phyloP scores from a whole-genome alignment of 1,140 invertebrate genomes.

The Orchesella cincta region DNA sequence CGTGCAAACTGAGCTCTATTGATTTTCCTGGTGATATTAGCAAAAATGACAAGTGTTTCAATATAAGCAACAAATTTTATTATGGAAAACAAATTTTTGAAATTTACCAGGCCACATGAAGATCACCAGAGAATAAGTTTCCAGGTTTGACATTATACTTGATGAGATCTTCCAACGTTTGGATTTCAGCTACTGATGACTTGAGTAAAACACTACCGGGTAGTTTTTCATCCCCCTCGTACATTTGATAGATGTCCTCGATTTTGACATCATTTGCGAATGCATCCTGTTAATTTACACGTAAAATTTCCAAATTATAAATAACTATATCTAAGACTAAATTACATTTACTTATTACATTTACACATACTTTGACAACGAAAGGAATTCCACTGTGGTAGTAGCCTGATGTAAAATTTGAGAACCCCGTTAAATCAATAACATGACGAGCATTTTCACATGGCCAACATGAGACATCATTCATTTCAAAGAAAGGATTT shows the following conservation, averaged over 20 bases:
- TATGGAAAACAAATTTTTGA: conserved; percentile 20
- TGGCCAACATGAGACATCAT: conserved; percentile 75
- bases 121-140: neutral
- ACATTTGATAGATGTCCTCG: conserved; percentile 46
- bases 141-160: neutral
- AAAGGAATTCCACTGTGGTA: conserved; percentile 57
- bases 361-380: conserved; percentile 53
- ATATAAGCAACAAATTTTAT: conserved; percentile 28
- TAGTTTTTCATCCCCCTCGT: conserved; percentile 15
- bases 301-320: neutral
- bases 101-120: conserved; percentile 9
- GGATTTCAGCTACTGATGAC: conserved; percentile 24
- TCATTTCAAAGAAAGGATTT: conserved; percentile 72
- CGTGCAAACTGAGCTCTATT: conserved; percentile 68
- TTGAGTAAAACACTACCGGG: conserved; percentile 42
- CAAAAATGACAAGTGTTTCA: conserved; percentile 47
- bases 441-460: conserved; percentile 68
- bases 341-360: neutral
- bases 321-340: neutral
- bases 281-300: conserved; percentile 45
- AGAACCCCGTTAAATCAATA: conserved; percentile 57
- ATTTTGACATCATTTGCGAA: conserved; percentile 46
- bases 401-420: conserved; percentile 53
- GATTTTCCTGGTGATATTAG: conserved; percentile 63
- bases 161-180: conserved; percentile 1